Evolutionary conservation across 2,888 invertebrate genomes (phyloP).

Genomic region (Flabesymbios commensalis): DNA sequence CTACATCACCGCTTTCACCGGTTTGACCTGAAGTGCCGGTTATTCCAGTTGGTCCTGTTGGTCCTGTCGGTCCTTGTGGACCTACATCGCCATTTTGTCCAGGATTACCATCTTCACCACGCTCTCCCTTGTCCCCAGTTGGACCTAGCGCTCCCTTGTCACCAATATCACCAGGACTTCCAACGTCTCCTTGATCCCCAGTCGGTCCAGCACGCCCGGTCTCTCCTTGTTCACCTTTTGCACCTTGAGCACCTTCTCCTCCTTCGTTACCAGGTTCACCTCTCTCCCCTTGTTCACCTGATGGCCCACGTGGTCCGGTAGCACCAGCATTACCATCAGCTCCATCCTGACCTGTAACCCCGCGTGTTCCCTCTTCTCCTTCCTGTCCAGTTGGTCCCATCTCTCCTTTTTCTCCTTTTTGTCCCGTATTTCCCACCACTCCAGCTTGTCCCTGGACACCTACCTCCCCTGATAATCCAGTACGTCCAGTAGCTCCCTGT

Average conservation of each 20-base stretch:
- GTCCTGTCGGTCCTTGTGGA: constrained; percentile 12
- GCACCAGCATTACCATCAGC: constrained; percentile 7
- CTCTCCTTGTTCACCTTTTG: constrained; percentile 10
- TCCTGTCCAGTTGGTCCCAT: constrained; percentile 12
- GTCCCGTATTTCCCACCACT: constrained; percentile 4
- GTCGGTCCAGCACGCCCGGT: constrained; percentile 7
- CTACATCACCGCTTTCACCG: no score
- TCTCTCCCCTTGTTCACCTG: no score
- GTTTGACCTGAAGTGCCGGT: no score
- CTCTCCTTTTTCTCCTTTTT: constrained; percentile 8
- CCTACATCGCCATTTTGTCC: constrained; percentile 13
- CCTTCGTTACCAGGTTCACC: constrained; percentile 19
- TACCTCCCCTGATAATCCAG: constrained; percentile 1
- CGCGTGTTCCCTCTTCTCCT: constrained; percentile 10
- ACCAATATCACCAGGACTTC: constrained; percentile 12
- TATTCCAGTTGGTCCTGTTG: constrained; percentile 10
- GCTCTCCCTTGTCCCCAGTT: constrained; percentile 4
- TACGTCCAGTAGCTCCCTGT: constrained; percentile 2
- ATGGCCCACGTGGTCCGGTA: background rate
- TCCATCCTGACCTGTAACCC: constrained; percentile 8
- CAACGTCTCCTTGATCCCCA: constrained; percentile 23
- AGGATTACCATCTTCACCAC: background rate
- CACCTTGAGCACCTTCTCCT: constrained; percentile 14
- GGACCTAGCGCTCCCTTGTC: background rate
- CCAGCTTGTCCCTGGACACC: constrained; percentile 13